phyloP scores from a whole-genome alignment of 2,888 invertebrate genomes.

The Drosophila neotestacea region DNA sequence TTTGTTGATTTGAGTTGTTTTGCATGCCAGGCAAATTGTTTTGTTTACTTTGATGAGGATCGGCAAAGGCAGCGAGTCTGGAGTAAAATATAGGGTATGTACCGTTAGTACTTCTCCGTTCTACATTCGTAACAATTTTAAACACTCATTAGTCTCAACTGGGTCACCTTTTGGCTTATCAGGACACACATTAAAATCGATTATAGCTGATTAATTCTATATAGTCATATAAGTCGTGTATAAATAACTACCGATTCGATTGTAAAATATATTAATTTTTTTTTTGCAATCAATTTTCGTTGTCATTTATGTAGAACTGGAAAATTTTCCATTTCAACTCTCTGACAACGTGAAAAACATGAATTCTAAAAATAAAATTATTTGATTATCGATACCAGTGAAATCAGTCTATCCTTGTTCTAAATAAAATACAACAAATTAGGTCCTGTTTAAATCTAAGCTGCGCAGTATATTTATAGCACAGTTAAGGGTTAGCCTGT shows the following conservation, averaged over 20 bases:
- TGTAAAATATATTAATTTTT: conserved; percentile 23
- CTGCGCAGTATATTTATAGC: conserved; percentile 18
- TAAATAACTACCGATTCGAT: conserved; percentile 50
- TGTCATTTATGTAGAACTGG: conserved; percentile 19
- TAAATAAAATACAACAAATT: background rate
- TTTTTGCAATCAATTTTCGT: conserved; percentile 35
- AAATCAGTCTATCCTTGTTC: conserved; percentile 8
- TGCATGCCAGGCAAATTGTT: conserved; percentile 29
- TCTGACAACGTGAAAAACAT: background rate
- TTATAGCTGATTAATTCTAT: conserved; percentile 50
- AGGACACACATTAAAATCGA: conserved; percentile 41
- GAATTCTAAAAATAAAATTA: background rate
- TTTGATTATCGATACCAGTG: conserved; percentile 1
- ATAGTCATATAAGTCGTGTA: conserved; percentile 41
- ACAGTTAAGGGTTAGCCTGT: conserved; percentile 14
- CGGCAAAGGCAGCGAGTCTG: conserved; percentile 24
- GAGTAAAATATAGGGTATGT: conserved; percentile 13
- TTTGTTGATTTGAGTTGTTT: conserved; percentile 17
- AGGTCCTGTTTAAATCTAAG: background rate
- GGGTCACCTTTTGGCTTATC: conserved; percentile 77
- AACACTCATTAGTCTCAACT: conserved; percentile 51
- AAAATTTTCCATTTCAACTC: conserved; percentile 39
- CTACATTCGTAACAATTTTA: conserved; percentile 14
- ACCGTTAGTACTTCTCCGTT: conserved; percentile 1
- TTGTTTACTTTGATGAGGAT: conserved; percentile 33